A percentile compares a stretch with the other conserved stretches of the same genome.
phyloP scores from a whole-genome alignment of 2,797 vertebrate species.

The Typhlichthys subterraneus region DNA sequence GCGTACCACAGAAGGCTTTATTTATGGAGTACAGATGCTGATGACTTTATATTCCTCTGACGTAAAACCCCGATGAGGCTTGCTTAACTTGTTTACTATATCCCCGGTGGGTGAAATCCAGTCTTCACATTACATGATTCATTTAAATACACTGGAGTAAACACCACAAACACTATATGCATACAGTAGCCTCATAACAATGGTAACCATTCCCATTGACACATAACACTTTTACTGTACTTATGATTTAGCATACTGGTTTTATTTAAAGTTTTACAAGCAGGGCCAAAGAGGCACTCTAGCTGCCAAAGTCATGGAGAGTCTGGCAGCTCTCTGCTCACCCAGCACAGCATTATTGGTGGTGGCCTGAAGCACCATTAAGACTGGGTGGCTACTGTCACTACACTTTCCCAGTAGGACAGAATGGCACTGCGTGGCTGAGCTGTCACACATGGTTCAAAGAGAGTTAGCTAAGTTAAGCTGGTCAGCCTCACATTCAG shows the following conservation, averaged over 20 bases:
- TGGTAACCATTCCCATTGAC: constrained; percentile 39
- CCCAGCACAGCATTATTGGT: constrained; percentile 63
- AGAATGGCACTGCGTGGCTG: constrained; percentile 81
- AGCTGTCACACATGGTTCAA: constrained; percentile 86
- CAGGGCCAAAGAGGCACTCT: constrained; percentile 29
- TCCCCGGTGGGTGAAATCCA: constrained; percentile 15
- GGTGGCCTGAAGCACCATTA: constrained; percentile 52
- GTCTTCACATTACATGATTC: neutral
- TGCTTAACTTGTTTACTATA: constrained; percentile 48
- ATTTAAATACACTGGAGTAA: neutral
- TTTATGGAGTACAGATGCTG: constrained; percentile 34
- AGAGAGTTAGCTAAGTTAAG: constrained; percentile 66
- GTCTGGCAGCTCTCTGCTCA: constrained; percentile 52
- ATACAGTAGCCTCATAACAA: constrained; percentile 31
- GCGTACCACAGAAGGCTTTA: constrained; percentile 42
- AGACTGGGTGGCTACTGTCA: constrained; percentile 59
- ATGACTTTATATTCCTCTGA: constrained; percentile 27
- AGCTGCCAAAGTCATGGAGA: constrained; percentile 58
- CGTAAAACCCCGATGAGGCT: constrained; percentile 37
- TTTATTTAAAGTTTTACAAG: constrained; percentile 53
- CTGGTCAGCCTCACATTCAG: constrained; percentile 15
- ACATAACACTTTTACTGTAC: constrained; percentile 52
- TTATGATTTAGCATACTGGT: constrained; percentile 46
- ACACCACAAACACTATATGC: constrained; percentile 10
- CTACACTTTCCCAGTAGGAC: constrained; percentile 67